Percentiles rank a stretch among this genome's conserved stretches.
These are phyloP conservation scores for Rhopalosiphum maidis DNA, from an alignment of 1,140 invertebrate species.

Conservation along the genomic window DNA sequence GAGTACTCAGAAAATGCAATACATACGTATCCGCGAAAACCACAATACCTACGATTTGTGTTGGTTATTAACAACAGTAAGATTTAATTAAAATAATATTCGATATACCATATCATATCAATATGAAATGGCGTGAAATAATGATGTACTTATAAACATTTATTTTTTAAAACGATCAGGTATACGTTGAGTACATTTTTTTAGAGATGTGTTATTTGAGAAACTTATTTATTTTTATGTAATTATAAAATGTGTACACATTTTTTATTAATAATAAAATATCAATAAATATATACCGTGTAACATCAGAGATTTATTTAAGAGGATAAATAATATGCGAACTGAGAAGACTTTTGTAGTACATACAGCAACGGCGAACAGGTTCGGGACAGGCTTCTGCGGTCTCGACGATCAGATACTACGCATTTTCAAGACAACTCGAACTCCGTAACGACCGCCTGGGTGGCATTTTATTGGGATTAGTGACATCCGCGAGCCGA, in stretches of 20 bases:
- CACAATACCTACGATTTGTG: neutral
- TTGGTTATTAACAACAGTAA: neutral
- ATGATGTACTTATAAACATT: no score
- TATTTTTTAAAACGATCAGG: no score
- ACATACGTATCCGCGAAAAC: neutral
- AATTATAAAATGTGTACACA: no score
- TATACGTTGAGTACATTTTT: no score
- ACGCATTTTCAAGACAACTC: neutral
- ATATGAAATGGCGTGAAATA: neutral
- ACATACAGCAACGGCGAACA: neutral
- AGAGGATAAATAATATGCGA: no score
- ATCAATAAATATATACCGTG: no score
- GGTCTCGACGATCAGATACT: neutral
- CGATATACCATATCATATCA: neutral
- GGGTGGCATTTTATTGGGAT: neutral
- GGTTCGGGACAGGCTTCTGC: neutral
- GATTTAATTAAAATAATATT: neutral
- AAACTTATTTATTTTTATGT: no score
- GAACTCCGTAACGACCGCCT: neutral
- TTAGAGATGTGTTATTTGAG: no score
- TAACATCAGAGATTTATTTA: no score
- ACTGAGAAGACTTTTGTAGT: neutral
- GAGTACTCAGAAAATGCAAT: neutral
- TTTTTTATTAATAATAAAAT: no score
- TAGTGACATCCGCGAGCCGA: neutral